A percentile compares a stretch with the other conserved stretches of the same genome.
Evolutionary conservation across 2,797 vertebrate species (phyloP).

Genomic region (Morelia viridis): DNA sequence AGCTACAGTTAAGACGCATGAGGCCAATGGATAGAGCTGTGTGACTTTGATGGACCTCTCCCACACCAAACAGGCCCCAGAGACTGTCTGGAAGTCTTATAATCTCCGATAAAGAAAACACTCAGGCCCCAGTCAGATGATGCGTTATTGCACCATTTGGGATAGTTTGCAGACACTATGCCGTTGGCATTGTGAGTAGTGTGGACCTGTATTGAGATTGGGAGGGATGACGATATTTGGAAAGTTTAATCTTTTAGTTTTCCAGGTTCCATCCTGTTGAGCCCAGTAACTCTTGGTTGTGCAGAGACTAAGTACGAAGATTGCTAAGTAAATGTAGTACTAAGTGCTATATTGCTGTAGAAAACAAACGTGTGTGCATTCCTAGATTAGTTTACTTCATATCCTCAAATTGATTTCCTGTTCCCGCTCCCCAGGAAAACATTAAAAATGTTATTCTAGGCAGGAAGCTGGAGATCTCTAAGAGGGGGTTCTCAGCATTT

Average conservation of each 20-base stretch:
- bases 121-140: background rate
- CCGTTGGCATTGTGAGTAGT: background rate
- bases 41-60: fast-evolving
- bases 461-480: background rate
- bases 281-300: background rate
- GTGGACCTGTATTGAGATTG: background rate
- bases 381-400: background rate
- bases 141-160: background rate
- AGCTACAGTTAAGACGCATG: background rate
- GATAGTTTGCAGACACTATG: background rate
- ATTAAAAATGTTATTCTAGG: background rate
- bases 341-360: background rate
- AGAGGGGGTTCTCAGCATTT: background rate
- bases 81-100: background rate
- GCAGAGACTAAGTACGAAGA: background rate
- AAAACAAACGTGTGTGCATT: background rate
- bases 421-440: background rate
- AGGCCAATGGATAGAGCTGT: background rate
- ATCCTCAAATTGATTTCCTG: background rate
- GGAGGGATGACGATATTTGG: background rate
- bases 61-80: background rate
- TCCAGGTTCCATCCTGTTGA: background rate
- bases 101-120: background rate
- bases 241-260: background rate
- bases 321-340: background rate